Evolutionary conservation across 2,888 invertebrate species (phyloP).

Genomic region (Tachina fera): DNA sequence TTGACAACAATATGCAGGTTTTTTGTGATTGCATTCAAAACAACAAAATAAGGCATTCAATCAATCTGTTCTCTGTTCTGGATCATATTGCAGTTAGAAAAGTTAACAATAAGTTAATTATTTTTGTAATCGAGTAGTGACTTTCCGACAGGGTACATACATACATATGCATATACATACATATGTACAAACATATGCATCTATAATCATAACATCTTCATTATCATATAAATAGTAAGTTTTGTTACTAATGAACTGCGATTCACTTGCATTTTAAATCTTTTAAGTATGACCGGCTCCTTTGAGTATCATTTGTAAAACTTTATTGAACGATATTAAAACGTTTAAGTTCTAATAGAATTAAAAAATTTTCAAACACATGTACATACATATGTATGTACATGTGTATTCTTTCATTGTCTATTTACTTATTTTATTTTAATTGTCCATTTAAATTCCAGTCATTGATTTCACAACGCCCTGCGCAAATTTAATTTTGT

Average conservation of each 20-base stretch:
- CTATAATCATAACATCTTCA: neutral
- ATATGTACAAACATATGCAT: neutral
- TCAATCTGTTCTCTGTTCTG: no score
- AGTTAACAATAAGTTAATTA: no score
- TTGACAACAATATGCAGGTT: no score
- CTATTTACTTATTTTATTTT: neutral
- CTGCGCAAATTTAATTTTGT: neutral
- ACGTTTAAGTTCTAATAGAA: neutral
- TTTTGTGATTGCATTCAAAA: no score
- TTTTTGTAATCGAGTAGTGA: no score
- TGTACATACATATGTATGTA: no score
- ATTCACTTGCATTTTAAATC: conserved; percentile 18
- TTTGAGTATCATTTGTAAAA: conserved; percentile 34
- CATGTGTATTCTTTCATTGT: neutral
- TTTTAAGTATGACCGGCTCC: conserved; percentile 23
- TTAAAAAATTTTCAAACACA: neutral
- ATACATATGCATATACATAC: no score
- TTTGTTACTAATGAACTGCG: conserved; percentile 22
- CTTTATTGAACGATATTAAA: conserved; percentile 23
- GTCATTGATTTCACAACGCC: neutral
- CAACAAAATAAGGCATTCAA: no score
- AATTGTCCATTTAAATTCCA: conserved; percentile 18
- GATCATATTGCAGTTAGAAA: no score
- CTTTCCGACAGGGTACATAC: no score
- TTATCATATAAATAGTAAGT: conserved; percentile 13